Base-by-base conservation (phyloP, 2,797 vertebrate genomes). In the Nasua narica region DNA sequence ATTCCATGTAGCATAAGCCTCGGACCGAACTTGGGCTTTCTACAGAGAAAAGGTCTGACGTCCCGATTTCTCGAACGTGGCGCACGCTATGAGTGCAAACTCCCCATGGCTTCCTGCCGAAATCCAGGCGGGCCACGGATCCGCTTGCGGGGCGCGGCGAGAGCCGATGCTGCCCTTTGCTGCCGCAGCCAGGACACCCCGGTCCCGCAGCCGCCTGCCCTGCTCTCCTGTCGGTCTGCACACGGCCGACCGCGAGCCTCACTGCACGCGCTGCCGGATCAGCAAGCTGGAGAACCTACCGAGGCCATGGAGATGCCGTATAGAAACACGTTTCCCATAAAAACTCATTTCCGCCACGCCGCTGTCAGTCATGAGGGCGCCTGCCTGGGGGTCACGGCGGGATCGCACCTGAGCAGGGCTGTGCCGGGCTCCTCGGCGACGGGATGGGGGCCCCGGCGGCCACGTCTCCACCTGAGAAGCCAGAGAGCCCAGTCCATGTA, bases 61-160 rank as follows among this genome's bases (percentile, higher is more conserved):
- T 0, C 0, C 21, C 7, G 7, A 43, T n/a, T 56, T 16, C 25
- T 37, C 11, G 32, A 65, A 21, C 50, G 16, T 2, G 1, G 19
- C 5, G 6, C 1, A 3, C 3, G 23, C 37, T 1, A 0, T 19
- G 35, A 35, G 29, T 1, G 25, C n/a, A 13, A 35, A 62, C 6
- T 10, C 3, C 13, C 12, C 32, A 0, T 1, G 7, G 1, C 48
- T 77, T 27, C 29, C 40, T 1, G 25, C 8, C 13, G 69, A 40
- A 29, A 2, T 15, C 13, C 37, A 10, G 27, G 2, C 6, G 37
- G 14, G 37, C 18, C 21, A 0, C 0, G 0, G 2, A 0, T 4
- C n/a, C 11, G 19, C 54, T 3, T 7, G 2, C 5, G 60, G 16
- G 0, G 3, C 5, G 0, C 1, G 46, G 12, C 2, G 27, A 3